Conservation (phyloP, 2,888 invertebrate species). For the Parthenolecanium corni region DNA sequence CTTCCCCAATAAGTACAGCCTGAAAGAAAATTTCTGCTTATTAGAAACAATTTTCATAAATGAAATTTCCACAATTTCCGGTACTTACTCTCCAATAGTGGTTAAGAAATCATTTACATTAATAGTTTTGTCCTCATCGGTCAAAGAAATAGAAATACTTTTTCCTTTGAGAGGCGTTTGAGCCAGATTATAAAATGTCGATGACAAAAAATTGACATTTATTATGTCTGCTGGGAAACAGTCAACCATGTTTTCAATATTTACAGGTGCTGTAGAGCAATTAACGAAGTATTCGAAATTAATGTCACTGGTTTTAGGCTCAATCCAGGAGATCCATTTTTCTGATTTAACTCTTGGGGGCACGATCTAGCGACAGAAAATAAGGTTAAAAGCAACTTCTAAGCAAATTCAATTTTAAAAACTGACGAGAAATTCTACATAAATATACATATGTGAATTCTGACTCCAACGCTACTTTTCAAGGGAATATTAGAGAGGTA, state of each 20-base stretch:
- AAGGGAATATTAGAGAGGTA: no score
- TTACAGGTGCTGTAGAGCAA: not conserved
- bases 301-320: not conserved
- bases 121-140: not conserved
- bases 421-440: no score
- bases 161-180: not conserved
- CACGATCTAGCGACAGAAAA: not conserved
- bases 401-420: no score
- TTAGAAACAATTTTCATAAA: not conserved
- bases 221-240: not conserved
- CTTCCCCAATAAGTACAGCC: slow-evolving; percentile 61
- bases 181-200: not conserved
- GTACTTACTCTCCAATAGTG: slow-evolving; percentile 16
- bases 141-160: slow-evolving; percentile 2
- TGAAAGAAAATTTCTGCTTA: slow-evolving; percentile 33
- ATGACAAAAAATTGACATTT: not conserved
- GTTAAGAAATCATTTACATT: not conserved
- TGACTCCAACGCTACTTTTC: no score
- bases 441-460: no score
- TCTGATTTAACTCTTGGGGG: not conserved
- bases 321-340: not conserved
- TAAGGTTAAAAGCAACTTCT: no score
- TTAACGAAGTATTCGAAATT: not conserved
- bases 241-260: not conserved
- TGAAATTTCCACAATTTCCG: no score